These are phyloP conservation scores for Hozukius guyotensis DNA, from an alignment of 2,797 vertebrate species.

Conservation along the genomic window DNA sequence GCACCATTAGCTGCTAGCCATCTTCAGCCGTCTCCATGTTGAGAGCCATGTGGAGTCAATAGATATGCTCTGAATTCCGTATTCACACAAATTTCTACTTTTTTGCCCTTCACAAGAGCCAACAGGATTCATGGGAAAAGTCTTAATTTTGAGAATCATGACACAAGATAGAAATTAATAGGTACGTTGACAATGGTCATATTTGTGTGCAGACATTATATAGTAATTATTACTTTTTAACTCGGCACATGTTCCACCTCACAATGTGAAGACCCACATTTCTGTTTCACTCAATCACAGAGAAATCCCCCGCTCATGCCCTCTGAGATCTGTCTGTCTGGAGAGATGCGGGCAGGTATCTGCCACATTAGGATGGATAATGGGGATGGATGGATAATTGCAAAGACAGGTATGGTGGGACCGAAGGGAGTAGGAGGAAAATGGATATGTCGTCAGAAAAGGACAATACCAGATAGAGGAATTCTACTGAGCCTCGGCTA, in stretches of 20 bases:
- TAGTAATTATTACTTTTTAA: background rate
- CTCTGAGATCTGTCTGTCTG: background rate
- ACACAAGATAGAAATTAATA: background rate
- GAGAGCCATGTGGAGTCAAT: no score
- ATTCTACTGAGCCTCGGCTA: conserved; percentile 36
- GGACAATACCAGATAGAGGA: conserved; percentile 24
- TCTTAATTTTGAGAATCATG: background rate
- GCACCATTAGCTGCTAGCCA: background rate
- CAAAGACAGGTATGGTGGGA: conserved; percentile 20
- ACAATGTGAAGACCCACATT: background rate
- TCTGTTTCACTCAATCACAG: background rate
- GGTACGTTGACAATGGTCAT: background rate
- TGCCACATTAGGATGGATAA: conserved; percentile 42
- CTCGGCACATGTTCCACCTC: background rate
- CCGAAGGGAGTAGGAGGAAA: conserved; percentile 17
- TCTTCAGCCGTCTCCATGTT: no score
- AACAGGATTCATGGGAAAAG: no score
- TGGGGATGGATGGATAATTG: conserved; percentile 49
- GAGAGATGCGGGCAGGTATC: conserved; percentile 11
- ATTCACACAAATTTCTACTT: accelerated
- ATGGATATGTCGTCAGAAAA: conserved; percentile 49
- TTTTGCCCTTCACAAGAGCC: no score
- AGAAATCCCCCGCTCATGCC: background rate
- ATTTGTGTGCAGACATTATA: background rate
- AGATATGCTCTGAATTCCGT: no score